Percentiles rank a stretch among this genome's conserved stretches.
Evolutionary conservation across 2,797 vertebrate genomes (phyloP).

Genomic region (Lepus oiostolus): DNA sequence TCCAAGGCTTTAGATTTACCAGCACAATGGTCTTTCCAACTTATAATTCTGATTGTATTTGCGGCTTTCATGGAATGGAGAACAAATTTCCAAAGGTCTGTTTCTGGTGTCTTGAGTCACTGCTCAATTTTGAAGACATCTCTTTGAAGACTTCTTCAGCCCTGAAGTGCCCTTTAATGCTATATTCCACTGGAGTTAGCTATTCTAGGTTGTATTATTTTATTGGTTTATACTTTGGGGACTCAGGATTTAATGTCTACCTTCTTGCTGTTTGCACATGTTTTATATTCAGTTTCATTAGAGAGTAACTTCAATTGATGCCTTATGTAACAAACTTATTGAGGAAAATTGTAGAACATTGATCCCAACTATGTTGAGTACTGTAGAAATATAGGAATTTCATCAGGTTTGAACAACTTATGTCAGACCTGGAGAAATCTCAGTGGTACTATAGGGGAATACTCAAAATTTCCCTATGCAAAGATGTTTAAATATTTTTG

Average conservation of each 20-base stretch:
- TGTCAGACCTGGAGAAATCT: background rate
- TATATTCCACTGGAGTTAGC: background rate
- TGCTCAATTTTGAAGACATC: background rate
- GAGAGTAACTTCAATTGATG: background rate
- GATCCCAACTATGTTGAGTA: background rate
- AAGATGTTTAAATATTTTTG: too few species aligned
- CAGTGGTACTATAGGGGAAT: background rate
- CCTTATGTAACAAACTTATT: background rate
- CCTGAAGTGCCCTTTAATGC: background rate
- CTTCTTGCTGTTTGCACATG: background rate
- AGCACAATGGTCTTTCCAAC: background rate
- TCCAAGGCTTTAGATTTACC: background rate
- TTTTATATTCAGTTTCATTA: constrained; percentile 20
- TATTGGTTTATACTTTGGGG: background rate
- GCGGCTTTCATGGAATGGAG: background rate
- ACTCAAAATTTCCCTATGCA: too few species aligned
- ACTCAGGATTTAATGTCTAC: background rate
- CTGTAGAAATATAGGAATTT: background rate
- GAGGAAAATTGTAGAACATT: background rate
- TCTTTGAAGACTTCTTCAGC: background rate
- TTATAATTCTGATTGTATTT: background rate
- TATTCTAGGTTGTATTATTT: background rate
- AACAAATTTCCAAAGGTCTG: background rate
- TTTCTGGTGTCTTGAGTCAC: background rate
- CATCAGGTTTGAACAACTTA: background rate